Evolutionary conservation across 1,140 invertebrate species (phyloP).

Genomic region (Drosophila seguyi): DNA sequence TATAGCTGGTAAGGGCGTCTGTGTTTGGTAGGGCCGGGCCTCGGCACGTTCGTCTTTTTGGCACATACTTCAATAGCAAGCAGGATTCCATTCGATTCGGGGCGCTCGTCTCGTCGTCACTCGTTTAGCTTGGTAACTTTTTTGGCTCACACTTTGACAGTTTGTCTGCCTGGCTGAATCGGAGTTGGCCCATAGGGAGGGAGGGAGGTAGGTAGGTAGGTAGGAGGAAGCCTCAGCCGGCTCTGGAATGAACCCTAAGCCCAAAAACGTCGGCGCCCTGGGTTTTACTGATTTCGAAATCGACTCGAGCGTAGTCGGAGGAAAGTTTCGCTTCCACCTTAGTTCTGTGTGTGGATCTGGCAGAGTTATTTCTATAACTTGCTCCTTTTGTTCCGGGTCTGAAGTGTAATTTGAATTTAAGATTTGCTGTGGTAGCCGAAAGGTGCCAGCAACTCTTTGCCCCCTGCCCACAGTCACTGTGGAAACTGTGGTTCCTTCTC

Average conservation of each 20-base stretch:
- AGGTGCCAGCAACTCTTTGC: constrained; percentile 47
- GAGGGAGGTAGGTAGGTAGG: neutral
- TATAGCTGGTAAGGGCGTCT: constrained; percentile 33
- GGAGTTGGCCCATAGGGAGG: constrained; percentile 11
- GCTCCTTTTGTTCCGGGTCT: constrained; percentile 71
- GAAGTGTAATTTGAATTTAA: constrained; percentile 83
- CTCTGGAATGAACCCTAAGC: constrained; percentile 35
- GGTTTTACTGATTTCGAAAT: constrained; percentile 79
- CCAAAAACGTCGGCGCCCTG: constrained; percentile 71
- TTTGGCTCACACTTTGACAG: constrained; percentile 78
- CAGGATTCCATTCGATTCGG: constrained; percentile 79
- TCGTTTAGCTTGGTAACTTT: constrained; percentile 77
- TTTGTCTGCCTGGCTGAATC: constrained; percentile 64
- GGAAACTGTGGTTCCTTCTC: constrained; percentile 24
- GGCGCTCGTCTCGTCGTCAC: constrained; percentile 68
- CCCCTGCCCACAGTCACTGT: neutral
- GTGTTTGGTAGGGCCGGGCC: constrained; percentile 12
- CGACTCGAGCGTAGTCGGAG: constrained; percentile 63
- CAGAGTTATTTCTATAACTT: constrained; percentile 76
- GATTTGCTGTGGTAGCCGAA: constrained; percentile 75
- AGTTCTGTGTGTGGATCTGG: constrained; percentile 27
- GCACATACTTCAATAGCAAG: constrained; percentile 83
- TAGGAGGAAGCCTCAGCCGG: neutral
- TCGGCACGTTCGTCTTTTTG: constrained; percentile 76
- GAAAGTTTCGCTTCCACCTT: constrained; percentile 49